phyloP scores from a whole-genome alignment of 2,797 vertebrate genomes.

The Euphonia xanthogaster region DNA sequence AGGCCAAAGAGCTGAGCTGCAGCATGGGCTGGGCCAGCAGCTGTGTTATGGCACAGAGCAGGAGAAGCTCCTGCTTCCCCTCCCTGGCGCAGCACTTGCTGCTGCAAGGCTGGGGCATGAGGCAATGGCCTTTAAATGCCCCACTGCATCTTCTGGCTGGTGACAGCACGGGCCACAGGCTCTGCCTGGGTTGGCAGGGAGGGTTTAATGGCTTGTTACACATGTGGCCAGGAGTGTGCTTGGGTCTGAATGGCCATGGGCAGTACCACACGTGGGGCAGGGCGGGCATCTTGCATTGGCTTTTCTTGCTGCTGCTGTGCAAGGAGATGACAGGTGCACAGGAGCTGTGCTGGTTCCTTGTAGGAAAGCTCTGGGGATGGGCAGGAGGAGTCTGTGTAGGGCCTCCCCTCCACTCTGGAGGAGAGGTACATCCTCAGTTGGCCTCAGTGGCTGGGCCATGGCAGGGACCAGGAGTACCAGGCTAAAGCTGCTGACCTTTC shows the following conservation, averaged over 20 bases:
- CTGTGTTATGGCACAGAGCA: accelerated
- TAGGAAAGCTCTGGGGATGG: neutral
- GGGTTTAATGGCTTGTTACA: neutral
- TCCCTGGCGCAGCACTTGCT: accelerated
- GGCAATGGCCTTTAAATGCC: neutral
- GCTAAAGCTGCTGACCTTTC: neutral
- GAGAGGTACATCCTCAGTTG: neutral
- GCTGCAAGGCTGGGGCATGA: neutral
- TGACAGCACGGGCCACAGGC: accelerated
- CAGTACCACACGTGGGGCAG: accelerated
- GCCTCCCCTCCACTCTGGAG: accelerated
- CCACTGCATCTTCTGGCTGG: neutral
- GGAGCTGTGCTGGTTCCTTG: neutral
- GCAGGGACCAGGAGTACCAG: neutral
- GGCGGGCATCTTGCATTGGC: accelerated
- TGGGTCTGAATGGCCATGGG: accelerated
- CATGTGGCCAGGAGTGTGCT: accelerated
- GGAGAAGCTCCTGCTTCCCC: neutral
- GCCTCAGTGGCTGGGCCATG: neutral
- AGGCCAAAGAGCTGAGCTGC: neutral
- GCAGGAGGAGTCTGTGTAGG: neutral
- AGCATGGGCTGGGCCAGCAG: neutral
- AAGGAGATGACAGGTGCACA: neutral
- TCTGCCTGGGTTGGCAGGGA: neutral
- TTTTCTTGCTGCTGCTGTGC: neutral